phyloP scores from a whole-genome alignment of 2,113 vertebrate species.

The Antechinus stuartii region DNA sequence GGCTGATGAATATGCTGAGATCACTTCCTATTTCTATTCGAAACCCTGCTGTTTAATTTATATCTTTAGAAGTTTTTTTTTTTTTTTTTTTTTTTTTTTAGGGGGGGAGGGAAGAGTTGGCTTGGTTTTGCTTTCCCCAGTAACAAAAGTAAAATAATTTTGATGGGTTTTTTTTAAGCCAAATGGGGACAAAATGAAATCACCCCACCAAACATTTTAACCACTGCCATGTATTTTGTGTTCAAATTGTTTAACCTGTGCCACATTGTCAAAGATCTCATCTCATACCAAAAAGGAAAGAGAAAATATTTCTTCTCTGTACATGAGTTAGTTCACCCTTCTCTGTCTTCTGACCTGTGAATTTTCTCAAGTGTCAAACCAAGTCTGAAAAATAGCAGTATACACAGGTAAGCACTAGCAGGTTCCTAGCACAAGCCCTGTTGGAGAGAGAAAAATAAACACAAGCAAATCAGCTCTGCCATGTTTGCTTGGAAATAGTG shows the following conservation, averaged over 20 bases:
- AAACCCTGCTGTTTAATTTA: constrained; percentile 86
- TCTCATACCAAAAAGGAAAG: constrained; percentile 74
- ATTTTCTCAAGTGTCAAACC: constrained; percentile 46
- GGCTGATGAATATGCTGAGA: constrained; percentile 86
- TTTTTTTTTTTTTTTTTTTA: too few species aligned
- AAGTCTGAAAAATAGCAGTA: not conserved
- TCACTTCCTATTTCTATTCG: constrained; percentile 85
- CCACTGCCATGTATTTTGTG: constrained; percentile 78
- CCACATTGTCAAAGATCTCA: constrained; percentile 70
- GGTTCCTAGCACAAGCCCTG: not conserved
- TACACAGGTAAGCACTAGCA: constrained; percentile 71
- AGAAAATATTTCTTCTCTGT: constrained; percentile 10
- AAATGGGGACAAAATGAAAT: constrained; percentile 64
- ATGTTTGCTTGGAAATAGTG: not conserved
- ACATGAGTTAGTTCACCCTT: not conserved
- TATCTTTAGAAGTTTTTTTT: constrained; percentile 81
- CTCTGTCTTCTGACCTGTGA: constrained; percentile 40
- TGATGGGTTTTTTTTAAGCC: constrained; percentile 80
- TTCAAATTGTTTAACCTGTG: constrained; percentile 76
- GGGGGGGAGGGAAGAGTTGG: too few species aligned
- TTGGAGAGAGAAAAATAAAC: not conserved
- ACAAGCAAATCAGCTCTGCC: not conserved
- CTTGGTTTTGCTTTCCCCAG: constrained; percentile 80
- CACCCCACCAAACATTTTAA: constrained; percentile 71
- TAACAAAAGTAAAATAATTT: constrained; percentile 79